Base-by-base conservation (phyloP, 1,140 invertebrate genomes). In the Brachionus plicatilis region DNA sequence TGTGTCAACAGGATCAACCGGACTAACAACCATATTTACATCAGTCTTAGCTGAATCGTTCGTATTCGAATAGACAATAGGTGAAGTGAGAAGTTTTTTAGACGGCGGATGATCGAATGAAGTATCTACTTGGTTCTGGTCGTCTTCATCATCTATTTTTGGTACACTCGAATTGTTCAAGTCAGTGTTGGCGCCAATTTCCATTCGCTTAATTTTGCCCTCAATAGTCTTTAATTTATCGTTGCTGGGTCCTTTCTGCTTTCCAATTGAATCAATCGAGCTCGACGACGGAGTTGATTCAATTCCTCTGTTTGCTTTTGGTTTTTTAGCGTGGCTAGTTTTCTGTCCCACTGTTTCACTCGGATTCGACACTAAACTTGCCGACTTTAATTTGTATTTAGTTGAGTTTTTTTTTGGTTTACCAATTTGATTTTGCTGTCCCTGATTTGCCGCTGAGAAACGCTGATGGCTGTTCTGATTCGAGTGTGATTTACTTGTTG, bases 81-180 rank as follows among this genome's bases (percentile, higher is more conserved):
- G 72, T 29, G 72, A 76, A 47, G 72, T 76, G 9, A 76, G 45
- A 24, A 76, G 43, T 50, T 76, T 76, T 76, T 76, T 76, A 20
- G 72, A 76, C 24, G 72, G 72, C 47, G 72, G 72, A 76, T 76
- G 72, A 29, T 76, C 72, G 27, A 76, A 76, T 50, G 72, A 76
- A 50, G 41, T 76, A 47, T 76, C 72, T 47, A 76, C 20, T 76
- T 76, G 72, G 47, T 76, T 76, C 47, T 50, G 24, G 9, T 76
- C 72, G 72, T 76, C 72, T 50, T 76, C 72, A 27, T 76, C 72
- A 50, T 76, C 72, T 76, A 76, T 76, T n/a, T 76, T 76, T 76
- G 53, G 72, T 29, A 76, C 47, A 50, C 45, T 76, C 20, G 41
- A 47, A 76, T 76, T 76, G 27, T 76, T 76, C 24, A 50, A 27